phyloP scores from a whole-genome alignment of 2,113 vertebrate species.

The Burhinus oedicnemus region DNA sequence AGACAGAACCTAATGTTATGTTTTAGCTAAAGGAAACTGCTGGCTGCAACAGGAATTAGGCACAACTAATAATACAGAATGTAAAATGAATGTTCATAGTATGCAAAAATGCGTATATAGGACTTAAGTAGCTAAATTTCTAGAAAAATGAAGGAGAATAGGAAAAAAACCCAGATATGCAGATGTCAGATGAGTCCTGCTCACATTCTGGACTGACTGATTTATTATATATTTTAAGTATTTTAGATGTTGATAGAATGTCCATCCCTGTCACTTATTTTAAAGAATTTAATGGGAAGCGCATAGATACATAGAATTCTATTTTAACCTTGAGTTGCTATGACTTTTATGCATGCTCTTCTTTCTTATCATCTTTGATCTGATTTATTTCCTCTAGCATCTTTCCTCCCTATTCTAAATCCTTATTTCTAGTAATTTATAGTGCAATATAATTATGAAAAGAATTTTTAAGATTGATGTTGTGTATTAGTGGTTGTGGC shows the following conservation, averaged over 20 bases:
- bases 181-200: neutral
- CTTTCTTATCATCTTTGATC: neutral
- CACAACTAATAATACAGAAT: neutral
- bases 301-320: neutral
- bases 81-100: neutral
- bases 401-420: neutral
- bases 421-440: slow-evolving; percentile 36
- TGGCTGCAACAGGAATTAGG: neutral
- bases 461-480: neutral
- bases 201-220: neutral
- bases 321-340: neutral
- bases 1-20: neutral
- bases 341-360: neutral
- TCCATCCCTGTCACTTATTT: slow-evolving; percentile 1
- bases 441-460: neutral
- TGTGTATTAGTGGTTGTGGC: neutral
- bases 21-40: neutral
- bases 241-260: neutral
- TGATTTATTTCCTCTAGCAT: slow-evolving; percentile 13
- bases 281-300: neutral
- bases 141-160: neutral
- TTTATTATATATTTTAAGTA: slow-evolving; percentile 2
- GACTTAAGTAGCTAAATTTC: neutral
- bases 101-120: neutral
- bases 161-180: neutral